Percentiles rank a stretch among this genome's conserved stretches.
Conservation (phyloP, 2,113 vertebrate genomes). For the Colius striatus region DNA sequence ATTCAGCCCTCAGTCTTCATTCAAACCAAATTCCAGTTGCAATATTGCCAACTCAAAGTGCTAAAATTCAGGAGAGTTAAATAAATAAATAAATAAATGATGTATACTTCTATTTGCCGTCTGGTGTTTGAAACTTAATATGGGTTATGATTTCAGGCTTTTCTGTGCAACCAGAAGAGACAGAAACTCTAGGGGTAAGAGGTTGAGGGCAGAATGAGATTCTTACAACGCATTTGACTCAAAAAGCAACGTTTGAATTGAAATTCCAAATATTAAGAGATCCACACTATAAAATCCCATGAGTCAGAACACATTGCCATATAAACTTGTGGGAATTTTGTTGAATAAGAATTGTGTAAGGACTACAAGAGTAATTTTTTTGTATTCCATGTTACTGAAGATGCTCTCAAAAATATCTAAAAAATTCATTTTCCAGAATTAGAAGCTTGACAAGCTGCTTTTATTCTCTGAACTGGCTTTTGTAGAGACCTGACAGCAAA, state of each 20-base stretch:
- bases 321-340: not conserved
- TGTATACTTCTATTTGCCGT: constrained; percentile 56
- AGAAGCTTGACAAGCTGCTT: not conserved
- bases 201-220: not conserved
- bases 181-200: not conserved
- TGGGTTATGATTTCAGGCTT: constrained; percentile 45
- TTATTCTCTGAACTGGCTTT: not conserved
- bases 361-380: not conserved
- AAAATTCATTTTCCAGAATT: not conserved
- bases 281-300: not conserved
- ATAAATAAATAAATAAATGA: not conserved
- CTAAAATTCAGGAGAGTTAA: constrained; percentile 48
- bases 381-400: not conserved
- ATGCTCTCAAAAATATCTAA: not conserved
- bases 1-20: constrained; percentile 49
- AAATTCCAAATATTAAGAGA: not conserved
- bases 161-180: constrained; percentile 1
- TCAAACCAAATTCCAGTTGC: constrained; percentile 63
- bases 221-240: not conserved
- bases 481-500: not conserved
- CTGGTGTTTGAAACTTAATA: constrained; percentile 56
- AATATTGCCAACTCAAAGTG: constrained; percentile 52
- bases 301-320: not conserved
- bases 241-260: not conserved
- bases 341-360: not conserved